Evolutionary conservation across 2,113 vertebrate species (phyloP).

Genomic region (Semnornis frantzii): DNA sequence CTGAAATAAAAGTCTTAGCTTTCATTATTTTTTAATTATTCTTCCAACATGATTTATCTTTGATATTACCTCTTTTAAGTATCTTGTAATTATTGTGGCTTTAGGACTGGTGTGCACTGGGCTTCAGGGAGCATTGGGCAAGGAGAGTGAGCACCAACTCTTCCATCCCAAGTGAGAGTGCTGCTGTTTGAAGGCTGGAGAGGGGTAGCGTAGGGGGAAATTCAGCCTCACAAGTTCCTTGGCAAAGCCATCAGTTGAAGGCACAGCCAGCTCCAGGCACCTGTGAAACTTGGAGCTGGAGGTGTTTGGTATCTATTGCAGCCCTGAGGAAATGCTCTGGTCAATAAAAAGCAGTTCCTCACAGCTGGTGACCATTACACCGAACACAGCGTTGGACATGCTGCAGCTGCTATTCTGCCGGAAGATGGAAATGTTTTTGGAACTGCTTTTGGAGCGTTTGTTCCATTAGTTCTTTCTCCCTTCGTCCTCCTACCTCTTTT

Average conservation of each 20-base stretch:
- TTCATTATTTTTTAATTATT: slow-evolving; percentile 45
- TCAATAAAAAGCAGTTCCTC: slow-evolving; percentile 30
- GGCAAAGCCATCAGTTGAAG: neutral
- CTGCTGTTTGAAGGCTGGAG: neutral
- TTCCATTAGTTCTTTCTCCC: slow-evolving; percentile 11
- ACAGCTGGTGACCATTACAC: slow-evolving; percentile 59
- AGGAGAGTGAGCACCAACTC: neutral
- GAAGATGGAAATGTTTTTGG: slow-evolving; percentile 58
- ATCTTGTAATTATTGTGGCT: neutral
- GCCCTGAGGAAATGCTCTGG: slow-evolving; percentile 21
- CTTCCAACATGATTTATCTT: slow-evolving; percentile 17
- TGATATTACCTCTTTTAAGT: slow-evolving; percentile 37
- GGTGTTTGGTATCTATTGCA: slow-evolving; percentile 38
- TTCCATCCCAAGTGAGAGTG: neutral
- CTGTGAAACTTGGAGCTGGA: slow-evolving; percentile 50
- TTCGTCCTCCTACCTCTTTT: slow-evolving; percentile 12
- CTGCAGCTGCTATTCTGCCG: slow-evolving; percentile 40
- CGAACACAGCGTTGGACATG: neutral
- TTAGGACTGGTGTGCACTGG: neutral
- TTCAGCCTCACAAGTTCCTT: neutral
- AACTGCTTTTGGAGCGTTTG: slow-evolving; percentile 13
- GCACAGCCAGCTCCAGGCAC: neutral
- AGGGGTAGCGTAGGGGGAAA: neutral
- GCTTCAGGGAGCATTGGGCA: neutral
- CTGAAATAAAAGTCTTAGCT: slow-evolving; percentile 28